Evolutionary conservation across 2,797 vertebrate species (phyloP).

Genomic region (Graptemys geographica): DNA sequence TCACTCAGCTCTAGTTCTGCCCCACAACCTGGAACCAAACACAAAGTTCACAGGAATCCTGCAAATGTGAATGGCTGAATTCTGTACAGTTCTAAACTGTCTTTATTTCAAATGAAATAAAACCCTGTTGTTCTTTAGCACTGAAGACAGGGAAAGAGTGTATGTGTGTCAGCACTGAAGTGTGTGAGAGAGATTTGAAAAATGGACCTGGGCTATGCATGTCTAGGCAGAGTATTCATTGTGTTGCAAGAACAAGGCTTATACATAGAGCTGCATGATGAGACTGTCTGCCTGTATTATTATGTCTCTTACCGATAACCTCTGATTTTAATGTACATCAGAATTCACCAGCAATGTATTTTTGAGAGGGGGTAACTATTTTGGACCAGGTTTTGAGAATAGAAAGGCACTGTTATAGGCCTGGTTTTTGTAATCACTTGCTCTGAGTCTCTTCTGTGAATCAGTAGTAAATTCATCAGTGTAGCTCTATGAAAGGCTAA

Average conservation of each 20-base stretch:
- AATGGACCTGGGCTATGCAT: background rate
- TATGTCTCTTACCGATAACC: background rate
- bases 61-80: rapidly evolving
- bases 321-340: background rate
- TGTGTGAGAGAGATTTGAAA: background rate
- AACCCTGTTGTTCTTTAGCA: rapidly evolving
- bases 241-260: background rate
- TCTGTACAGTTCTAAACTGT: background rate
- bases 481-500: background rate
- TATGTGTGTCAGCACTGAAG: background rate
- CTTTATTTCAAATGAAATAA: background rate
- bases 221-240: background rate
- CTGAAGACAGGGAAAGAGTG: background rate
- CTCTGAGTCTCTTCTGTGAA: conserved; percentile 30
- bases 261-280: background rate
- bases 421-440: background rate
- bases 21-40: background rate
- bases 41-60: background rate
- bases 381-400: background rate
- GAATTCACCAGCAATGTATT: background rate
- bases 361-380: conserved; percentile 7
- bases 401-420: background rate
- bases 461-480: conserved; percentile 11
- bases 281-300: background rate
- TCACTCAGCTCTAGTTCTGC: background rate